Conservation (phyloP, 1,140 invertebrate genomes). For the Pollicipes pollicipes region DNA sequence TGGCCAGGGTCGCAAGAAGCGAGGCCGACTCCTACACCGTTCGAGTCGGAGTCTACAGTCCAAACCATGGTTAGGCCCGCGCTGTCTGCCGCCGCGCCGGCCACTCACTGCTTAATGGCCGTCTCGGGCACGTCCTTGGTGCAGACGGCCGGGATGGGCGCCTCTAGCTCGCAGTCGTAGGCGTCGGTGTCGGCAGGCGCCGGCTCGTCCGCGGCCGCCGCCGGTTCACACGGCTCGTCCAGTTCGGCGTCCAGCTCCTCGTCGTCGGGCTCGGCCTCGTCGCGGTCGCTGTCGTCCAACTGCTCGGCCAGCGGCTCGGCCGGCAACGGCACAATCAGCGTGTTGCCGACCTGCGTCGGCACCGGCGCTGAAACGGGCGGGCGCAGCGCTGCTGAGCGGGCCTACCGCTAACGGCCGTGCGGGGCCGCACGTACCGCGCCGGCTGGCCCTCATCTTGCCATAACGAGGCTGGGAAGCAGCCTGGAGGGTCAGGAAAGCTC, state of each 20-base stretch:
- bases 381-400: background rate
- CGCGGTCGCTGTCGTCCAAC: conserved; percentile 47
- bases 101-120: conserved; percentile 17
- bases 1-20: no score
- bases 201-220: conserved; percentile 4
- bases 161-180: conserved; percentile 12
- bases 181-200: conserved; percentile 14
- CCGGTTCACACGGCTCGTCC: conserved; percentile 4
- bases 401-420: no score
- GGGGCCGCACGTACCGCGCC: no score
- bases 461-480: no score
- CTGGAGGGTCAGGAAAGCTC: no score
- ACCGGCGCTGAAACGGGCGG: background rate
- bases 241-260: conserved; percentile 21
- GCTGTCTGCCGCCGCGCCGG: no score
- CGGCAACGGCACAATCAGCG: background rate
- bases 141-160: conserved; percentile 5
- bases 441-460: no score
- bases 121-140: conserved; percentile 5
- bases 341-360: background rate
- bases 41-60: no score
- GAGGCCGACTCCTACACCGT: no score
- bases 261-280: conserved; percentile 63
- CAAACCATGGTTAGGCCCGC: no score
- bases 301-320: background rate